Percentiles rank a stretch among this genome's conserved stretches.
phyloP scores from a whole-genome alignment of 2,888 invertebrate genomes.

The Chromoteleia sp. region DNA sequence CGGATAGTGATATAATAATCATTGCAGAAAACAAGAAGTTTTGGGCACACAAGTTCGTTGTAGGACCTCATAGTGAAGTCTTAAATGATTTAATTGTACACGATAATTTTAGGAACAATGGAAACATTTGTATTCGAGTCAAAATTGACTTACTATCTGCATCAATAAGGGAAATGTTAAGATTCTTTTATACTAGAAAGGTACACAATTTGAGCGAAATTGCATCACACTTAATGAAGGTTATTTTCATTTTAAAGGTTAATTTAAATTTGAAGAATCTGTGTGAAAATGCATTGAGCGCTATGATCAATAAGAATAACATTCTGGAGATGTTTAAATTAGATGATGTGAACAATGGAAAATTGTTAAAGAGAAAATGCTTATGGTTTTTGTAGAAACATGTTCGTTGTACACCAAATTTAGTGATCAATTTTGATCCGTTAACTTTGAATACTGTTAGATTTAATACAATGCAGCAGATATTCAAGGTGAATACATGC shows the following conservation, averaged over 20 bases:
- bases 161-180: slow-evolving; percentile 12
- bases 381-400: slow-evolving; percentile 8
- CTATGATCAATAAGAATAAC: slow-evolving; percentile 13
- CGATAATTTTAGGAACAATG: not conserved
- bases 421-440: too few species aligned
- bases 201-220: slow-evolving; percentile 12
- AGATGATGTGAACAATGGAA: not conserved
- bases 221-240: not conserved
- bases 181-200: slow-evolving; percentile 37
- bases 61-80: slow-evolving; percentile 13
- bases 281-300: slow-evolving; percentile 11
- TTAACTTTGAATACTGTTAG: too few species aligned
- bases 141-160: not conserved
- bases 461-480: too few species aligned
- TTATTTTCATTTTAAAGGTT: not conserved
- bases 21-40: not conserved
- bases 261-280: slow-evolving; percentile 14
- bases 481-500: too few species aligned
- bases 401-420: too few species aligned
- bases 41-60: slow-evolving; percentile 20
- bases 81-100: slow-evolving; percentile 3
- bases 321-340: slow-evolving; percentile 20
- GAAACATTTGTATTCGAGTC: not conserved
- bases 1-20: slow-evolving; percentile 14
- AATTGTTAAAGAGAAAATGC: slow-evolving; percentile 12